Conservation (phyloP, 1,140 invertebrate genomes). For the Tetramorium alpestre region DNA sequence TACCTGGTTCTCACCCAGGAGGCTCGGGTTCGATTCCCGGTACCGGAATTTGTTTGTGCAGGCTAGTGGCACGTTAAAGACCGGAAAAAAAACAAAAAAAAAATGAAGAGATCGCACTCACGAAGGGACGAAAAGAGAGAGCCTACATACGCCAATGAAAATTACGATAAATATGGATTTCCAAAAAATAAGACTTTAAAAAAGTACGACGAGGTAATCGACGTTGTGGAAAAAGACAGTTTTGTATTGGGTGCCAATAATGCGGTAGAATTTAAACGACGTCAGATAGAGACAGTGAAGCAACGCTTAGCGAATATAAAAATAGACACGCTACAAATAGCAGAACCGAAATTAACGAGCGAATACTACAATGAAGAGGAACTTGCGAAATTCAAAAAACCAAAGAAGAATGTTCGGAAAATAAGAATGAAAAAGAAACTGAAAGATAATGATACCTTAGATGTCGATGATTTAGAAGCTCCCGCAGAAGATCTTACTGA, state of each 20-base stretch:
- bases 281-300: slow-evolving; percentile 86
- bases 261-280: slow-evolving; percentile 83
- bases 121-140: slow-evolving; percentile 75
- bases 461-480: slow-evolving; percentile 86
- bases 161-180: slow-evolving; percentile 93
- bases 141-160: slow-evolving; percentile 93
- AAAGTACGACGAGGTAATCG: slow-evolving; percentile 99
- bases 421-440: slow-evolving; percentile 83
- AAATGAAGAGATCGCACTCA: slow-evolving; percentile 29
- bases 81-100: background rate
- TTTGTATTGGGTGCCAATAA: slow-evolving; percentile 92
- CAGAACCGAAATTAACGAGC: slow-evolving; percentile 91
- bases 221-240: slow-evolving; percentile 91
- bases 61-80: no score
- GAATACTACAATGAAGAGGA: slow-evolving; percentile 96
- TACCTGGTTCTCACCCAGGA: no score
- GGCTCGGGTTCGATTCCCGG: no score
- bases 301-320: slow-evolving; percentile 89
- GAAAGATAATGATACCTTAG: slow-evolving; percentile 82
- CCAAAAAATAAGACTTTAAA: slow-evolving; percentile 89
- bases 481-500: slow-evolving; percentile 87
- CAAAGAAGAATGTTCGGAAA: slow-evolving; percentile 93
- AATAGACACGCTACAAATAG: slow-evolving; percentile 90
- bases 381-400: slow-evolving; percentile 95
- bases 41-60: no score